Base-by-base conservation (phyloP, 2,797 vertebrate species). In the Pachyuromys duprasi region DNA sequence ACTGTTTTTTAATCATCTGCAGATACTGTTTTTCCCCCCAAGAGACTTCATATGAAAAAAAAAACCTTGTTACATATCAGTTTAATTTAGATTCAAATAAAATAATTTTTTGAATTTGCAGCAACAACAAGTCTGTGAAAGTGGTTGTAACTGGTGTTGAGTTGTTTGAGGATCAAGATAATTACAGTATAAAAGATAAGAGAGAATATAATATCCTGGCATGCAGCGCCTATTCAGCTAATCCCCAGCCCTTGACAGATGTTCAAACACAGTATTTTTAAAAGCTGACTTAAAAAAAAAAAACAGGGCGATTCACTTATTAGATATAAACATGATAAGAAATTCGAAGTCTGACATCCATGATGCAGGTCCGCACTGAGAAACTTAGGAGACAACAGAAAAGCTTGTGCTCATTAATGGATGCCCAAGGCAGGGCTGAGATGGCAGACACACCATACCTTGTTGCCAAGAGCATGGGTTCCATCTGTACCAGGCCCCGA, bases 151-250 rank as follows among this genome's bases (percentile, higher is more conserved):
- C 97, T 97, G 97, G 98, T 82, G 63, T 90, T 94, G 97, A 98
- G 97, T 97, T 98, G 98, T 98, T 98, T 98, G 97, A 98, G 96
- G 97, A 98, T 98, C 97, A 98, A 97, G 97, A 98, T 98, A 98
- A 98, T 98, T 98, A 98, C 96, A 98, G 97, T 97, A 98, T 97
- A 98, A 95, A 98, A 97, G 94, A 98, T 97, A 98, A 97, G 95
- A 98, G 94, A 97, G 98, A 98, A 98, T 98, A 98, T 95, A 98
- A 98, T 98, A 97, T 97, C 97, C 95, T 97, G 95, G 91, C 96
- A 98, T 97, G 94, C 96, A 96, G 84, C 76, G 96, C 96, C 97
- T 98, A 97, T 98, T 98, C 97, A 98, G 95, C 92, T 98, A 97
- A 98, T 98, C 97, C 97, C 96, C 97, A 97, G 95, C 92, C 97